A percentile compares a stretch with the other conserved stretches of the same genome.
phyloP scores from a whole-genome alignment of 2,888 invertebrate species.

The Metalampra italica region DNA sequence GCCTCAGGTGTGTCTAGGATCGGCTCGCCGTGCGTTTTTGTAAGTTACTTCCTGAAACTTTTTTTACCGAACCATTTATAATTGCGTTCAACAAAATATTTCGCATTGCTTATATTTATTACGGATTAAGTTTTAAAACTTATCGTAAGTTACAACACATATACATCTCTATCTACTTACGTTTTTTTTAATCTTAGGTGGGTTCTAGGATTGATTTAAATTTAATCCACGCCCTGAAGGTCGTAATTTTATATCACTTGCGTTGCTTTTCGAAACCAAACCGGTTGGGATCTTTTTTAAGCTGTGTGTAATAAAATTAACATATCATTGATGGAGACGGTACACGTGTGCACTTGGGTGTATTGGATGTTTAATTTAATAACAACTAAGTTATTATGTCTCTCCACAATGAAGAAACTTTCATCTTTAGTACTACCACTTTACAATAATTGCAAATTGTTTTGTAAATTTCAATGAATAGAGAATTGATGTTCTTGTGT shows the following conservation, averaged over 20 bases:
- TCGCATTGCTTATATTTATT: neutral
- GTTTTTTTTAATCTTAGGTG: neutral
- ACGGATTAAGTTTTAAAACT: neutral
- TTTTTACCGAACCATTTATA: conserved; percentile 6
- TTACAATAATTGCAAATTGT: no score
- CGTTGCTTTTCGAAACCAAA: conserved; percentile 67
- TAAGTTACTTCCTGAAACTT: conserved; percentile 42
- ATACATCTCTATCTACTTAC: neutral
- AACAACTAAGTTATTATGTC: no score
- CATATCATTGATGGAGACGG: conserved; percentile 63
- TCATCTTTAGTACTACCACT: no score
- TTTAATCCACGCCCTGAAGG: conserved; percentile 34
- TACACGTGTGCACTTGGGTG: conserved; percentile 34
- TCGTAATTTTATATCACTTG: conserved; percentile 62
- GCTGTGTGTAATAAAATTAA: conserved; percentile 71
- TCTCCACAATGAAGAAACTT: no score
- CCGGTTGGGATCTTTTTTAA: conserved; percentile 69
- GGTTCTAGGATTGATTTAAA: neutral
- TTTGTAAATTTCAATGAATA: no score
- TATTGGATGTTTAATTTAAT: conserved; percentile 25
- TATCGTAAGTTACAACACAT: neutral
- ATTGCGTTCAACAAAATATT: neutral
- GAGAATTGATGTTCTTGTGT: no score
- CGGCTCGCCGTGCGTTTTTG: conserved; percentile 43
- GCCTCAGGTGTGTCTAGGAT: conserved; percentile 47